A percentile compares a stretch with the other conserved stretches of the same genome.
Conservation (phyloP, 2,797 vertebrate genomes). For the Sebastes diaconus region DNA sequence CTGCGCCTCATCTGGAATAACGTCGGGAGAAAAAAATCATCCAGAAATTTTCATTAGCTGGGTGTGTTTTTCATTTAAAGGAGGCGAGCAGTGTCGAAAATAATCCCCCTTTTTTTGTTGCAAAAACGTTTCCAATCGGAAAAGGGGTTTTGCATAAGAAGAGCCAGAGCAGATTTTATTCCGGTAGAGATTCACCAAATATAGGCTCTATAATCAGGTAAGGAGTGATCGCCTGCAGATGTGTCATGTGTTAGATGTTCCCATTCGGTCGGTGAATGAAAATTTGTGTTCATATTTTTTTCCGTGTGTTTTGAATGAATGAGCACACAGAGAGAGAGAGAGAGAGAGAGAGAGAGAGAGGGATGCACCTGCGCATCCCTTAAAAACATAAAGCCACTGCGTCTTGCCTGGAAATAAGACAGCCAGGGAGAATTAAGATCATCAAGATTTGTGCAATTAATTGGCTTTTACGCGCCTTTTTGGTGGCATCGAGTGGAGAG, state of each 20-base stretch:
- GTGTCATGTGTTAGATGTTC: constrained; percentile 10
- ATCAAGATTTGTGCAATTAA: constrained; percentile 11
- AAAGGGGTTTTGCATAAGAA: constrained; percentile 58
- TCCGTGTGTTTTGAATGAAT: constrained; percentile 46
- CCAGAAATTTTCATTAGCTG: constrained; percentile 51
- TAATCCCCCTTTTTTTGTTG: constrained; percentile 60
- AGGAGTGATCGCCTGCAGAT: constrained; percentile 53
- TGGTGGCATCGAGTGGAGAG: not conserved
- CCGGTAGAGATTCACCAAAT: constrained; percentile 60
- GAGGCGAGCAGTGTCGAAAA: constrained; percentile 63
- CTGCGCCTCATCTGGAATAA: constrained; percentile 78
- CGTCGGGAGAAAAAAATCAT: constrained; percentile 55
- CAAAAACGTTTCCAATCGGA: constrained; percentile 67
- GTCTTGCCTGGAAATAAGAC: constrained; percentile 40
- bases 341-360: not conserved
- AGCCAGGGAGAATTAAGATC: not conserved
- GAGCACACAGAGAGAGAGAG: constrained; percentile 9
- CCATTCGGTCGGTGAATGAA: not conserved
- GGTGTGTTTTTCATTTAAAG: constrained; percentile 29
- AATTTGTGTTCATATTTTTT: constrained; percentile 21
- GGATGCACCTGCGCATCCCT: constrained; percentile 67
- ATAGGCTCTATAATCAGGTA: constrained; percentile 74
- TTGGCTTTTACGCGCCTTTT: constrained; percentile 13
- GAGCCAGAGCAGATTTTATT: constrained; percentile 70
- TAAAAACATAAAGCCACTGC: constrained; percentile 39